Evolutionary conservation across 1,140 invertebrate genomes (phyloP).

Genomic region (Caenorhabditis remanei): DNA sequence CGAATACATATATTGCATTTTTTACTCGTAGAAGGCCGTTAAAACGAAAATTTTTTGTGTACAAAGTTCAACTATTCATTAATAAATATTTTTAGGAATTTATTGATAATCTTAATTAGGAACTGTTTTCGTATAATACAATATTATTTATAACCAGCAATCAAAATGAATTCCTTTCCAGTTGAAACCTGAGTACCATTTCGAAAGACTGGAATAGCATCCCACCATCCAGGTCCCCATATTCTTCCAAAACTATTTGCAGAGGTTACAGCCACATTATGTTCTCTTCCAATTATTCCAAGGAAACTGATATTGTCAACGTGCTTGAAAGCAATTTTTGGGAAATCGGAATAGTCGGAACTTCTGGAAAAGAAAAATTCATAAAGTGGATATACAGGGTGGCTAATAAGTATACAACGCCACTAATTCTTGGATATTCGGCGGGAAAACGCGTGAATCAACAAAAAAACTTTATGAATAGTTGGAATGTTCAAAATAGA

Average conservation of each 20-base stretch:
- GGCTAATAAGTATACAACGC: too few species aligned
- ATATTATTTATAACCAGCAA: not conserved
- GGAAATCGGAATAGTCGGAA: not conserved
- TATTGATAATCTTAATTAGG: too few species aligned
- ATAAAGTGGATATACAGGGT: not conserved
- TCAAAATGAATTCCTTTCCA: not conserved
- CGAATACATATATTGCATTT: too few species aligned
- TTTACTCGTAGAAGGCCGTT: too few species aligned
- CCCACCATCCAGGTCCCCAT: conserved; percentile 9
- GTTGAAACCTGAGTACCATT: not conserved
- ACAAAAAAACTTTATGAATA: too few species aligned
- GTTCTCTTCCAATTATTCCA: not conserved
- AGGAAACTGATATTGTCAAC: not conserved
- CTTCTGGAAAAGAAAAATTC: not conserved
- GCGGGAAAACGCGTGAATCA: too few species aligned
- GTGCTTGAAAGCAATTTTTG: not conserved
- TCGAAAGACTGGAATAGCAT: not conserved
- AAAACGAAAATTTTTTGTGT: too few species aligned
- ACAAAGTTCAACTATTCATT: too few species aligned
- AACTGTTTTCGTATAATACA: too few species aligned
- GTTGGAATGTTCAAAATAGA: too few species aligned
- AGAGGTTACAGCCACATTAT: not conserved
- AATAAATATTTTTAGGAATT: too few species aligned
- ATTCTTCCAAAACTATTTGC: conserved; percentile 18
- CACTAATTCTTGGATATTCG: too few species aligned